phyloP scores from a whole-genome alignment of 2,888 invertebrate genomes.

The Salpingus planirostris region DNA sequence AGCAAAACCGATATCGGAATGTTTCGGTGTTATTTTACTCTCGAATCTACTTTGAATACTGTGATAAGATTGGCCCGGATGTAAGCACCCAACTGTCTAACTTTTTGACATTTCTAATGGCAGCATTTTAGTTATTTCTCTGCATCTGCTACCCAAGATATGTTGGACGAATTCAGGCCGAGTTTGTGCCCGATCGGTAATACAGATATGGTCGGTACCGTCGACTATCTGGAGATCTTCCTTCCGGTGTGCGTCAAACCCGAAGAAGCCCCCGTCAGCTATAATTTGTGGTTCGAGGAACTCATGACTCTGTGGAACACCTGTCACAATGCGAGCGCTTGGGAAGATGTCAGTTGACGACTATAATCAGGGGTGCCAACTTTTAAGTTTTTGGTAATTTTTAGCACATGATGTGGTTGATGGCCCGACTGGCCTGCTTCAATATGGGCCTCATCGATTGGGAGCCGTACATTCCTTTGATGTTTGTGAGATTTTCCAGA shows the following conservation, averaged over 20 bases:
- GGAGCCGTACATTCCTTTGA: constrained; percentile 71
- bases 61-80: constrained; percentile 32
- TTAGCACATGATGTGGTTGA: constrained; percentile 63
- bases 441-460: constrained; percentile 82
- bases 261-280: constrained; percentile 53
- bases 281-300: constrained; percentile 72
- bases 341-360: constrained; percentile 49
- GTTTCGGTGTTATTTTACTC: constrained; percentile 41
- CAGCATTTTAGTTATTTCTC: constrained; percentile 65
- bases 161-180: constrained; percentile 75
- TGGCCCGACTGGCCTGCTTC: constrained; percentile 61
- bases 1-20: constrained; percentile 50
- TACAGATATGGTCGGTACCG: constrained; percentile 43
- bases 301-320: constrained; percentile 70
- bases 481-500: constrained; percentile 64
- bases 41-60: constrained; percentile 30
- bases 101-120: constrained; percentile 11
- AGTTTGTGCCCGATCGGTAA: constrained; percentile 64
- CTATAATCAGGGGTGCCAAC: not conserved
- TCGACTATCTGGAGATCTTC: constrained; percentile 61
- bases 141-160: constrained; percentile 69
- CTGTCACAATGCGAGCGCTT: constrained; percentile 62
- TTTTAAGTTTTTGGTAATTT: constrained; percentile 21
- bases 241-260: constrained; percentile 64
- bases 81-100: constrained; percentile 27